These are phyloP conservation scores for Oncorhynchus kisutch DNA, from an alignment of 2,113 vertebrate genomes.

Conservation along the genomic window DNA sequence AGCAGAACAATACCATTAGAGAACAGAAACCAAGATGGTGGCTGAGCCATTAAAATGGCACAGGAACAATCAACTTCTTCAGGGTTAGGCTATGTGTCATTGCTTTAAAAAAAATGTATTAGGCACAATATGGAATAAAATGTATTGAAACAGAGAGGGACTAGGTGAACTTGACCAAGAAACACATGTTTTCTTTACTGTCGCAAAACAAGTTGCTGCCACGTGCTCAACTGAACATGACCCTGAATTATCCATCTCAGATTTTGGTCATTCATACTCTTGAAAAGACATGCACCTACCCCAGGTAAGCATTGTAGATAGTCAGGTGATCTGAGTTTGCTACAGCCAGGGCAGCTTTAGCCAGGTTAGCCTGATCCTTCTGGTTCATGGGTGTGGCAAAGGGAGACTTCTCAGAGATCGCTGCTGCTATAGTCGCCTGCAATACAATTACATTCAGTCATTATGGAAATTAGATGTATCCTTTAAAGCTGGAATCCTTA, in stretches of 20 bases:
- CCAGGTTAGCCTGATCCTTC: conserved; percentile 94
- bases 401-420: conserved; percentile 96
- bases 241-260: too few species aligned
- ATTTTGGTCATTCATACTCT: background rate
- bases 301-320: conserved; percentile 89
- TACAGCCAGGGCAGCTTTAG: conserved; percentile 84
- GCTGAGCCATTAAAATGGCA: background rate
- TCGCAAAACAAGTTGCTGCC: too few species aligned
- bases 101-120: background rate
- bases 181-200: too few species aligned
- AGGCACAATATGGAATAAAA: too few species aligned
- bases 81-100: background rate
- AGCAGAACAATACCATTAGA: background rate
- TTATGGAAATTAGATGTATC: background rate
- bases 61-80: background rate
- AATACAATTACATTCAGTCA: conserved; percentile 1
- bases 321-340: conserved; percentile 94
- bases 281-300: conserved; percentile 68
- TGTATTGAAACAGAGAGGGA: too few species aligned
- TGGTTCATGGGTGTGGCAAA: conserved; percentile 92
- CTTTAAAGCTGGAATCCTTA: too few species aligned
- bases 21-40: background rate
- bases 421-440: conserved; percentile 93
- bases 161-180: background rate
- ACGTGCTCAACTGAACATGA: too few species aligned